Conservation (phyloP, 2,888 invertebrate genomes). For the Parnassius smintheus region DNA sequence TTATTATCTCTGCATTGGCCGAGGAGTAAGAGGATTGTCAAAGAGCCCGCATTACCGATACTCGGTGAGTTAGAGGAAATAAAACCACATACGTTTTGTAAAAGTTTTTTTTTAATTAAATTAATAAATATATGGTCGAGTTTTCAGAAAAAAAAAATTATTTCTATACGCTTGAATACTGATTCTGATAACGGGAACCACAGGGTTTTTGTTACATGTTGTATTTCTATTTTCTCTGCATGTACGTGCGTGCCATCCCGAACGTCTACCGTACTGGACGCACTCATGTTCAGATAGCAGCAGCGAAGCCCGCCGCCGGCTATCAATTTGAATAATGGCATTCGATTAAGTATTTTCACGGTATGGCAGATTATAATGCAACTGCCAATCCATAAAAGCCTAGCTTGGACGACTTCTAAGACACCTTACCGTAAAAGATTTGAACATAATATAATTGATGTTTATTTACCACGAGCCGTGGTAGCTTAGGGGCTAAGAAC, state of each 20-base stretch:
- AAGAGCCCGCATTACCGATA: no score
- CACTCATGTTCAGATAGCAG: conserved; percentile 32
- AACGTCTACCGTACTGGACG: conserved; percentile 26
- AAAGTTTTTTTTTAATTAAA: no score
- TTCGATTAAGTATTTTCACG: conserved; percentile 50
- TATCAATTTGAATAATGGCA: conserved; percentile 54
- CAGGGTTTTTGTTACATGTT: no score
- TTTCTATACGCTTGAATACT: no score
- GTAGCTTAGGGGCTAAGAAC: no score
- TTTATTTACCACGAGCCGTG: background rate
- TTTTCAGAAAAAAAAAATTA: no score
- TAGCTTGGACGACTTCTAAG: conserved; percentile 11
- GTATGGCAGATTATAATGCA: conserved; percentile 40
- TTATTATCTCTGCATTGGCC: no score
- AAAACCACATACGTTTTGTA: no score
- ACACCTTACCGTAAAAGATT: conserved; percentile 12
- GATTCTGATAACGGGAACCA: no score
- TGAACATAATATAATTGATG: conserved; percentile 1
- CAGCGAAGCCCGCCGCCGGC: conserved; percentile 40
- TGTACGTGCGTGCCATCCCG: conserved; percentile 19
- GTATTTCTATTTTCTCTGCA: conserved; percentile 17
- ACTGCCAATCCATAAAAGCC: conserved; percentile 29
- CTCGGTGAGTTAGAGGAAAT: no score
- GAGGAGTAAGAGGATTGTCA: no score
- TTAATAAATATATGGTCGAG: no score